Conservation (phyloP, 2,113 vertebrate species). For the Columbina picui region DNA sequence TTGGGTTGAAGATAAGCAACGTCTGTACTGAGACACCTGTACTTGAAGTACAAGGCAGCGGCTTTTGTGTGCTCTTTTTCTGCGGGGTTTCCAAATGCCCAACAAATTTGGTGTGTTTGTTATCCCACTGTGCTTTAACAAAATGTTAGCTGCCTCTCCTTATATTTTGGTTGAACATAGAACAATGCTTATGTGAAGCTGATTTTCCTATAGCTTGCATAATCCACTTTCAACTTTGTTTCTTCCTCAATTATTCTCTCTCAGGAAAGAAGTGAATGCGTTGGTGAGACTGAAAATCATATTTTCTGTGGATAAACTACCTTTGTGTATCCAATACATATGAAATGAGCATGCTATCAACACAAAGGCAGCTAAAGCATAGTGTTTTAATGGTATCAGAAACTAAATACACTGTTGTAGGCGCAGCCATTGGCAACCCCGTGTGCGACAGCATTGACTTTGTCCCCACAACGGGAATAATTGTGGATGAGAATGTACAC, state of each 20-base stretch:
- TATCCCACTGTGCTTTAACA: neutral
- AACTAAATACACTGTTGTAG: rapidly evolving
- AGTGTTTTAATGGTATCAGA: neutral
- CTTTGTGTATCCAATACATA: neutral
- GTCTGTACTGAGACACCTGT: neutral
- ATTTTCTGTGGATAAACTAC: neutral
- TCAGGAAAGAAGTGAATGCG: neutral
- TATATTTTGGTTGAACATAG: neutral
- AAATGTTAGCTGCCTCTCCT: neutral
- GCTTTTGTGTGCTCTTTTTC: neutral
- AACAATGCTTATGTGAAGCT: neutral
- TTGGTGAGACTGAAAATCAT: neutral
- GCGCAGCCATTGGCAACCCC: neutral
- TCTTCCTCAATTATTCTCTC: neutral
- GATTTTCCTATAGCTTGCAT: neutral
- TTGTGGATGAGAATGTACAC: neutral
- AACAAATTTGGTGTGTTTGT: neutral
- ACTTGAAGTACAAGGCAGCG: neutral
- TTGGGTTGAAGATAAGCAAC: neutral
- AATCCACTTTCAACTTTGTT: neutral
- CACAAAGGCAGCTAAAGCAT: neutral
- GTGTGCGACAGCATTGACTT: neutral
- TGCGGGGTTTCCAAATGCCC: neutral
- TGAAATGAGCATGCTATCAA: neutral
- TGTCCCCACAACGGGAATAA: neutral